Evolutionary conservation across 2,797 vertebrate species (phyloP), one percentile per base, ranked within the genome.

Genomic region (Coregonus ussuriensis): DNA sequence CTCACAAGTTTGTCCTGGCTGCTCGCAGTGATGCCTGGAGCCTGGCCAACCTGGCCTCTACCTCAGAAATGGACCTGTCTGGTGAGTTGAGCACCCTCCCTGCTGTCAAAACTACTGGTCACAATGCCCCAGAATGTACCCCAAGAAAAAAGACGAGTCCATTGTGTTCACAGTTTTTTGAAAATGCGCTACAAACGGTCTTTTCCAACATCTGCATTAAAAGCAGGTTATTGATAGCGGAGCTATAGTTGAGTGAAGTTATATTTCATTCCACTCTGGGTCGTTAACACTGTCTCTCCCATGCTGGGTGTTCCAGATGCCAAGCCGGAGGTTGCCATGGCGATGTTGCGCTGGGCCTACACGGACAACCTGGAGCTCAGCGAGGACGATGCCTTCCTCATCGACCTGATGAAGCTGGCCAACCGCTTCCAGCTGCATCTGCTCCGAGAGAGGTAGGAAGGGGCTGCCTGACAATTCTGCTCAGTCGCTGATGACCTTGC

Each of bases 1-100:
- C 97, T 84, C 98, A 99, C 88, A 99, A 99, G 89, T 99, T 99
- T 89, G 96, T 99, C 63, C 88, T 99, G 93, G 98, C 98, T 1
- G 97, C 98, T 5, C 97, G 97, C 80, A 99, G 96, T 56, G 98
- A 99, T 71, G 85, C 88, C 21, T 99, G 98, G 98, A 99, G 97
- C 81, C 93, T 98, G 80, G 87, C 94, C 85, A 98, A 91, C 91
- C 86, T 99, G 84, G 93, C 95, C 74, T 94, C 96, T 51, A 96
- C 94, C 6, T 87, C 95, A 74, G 97, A 98, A 89, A 92, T 99
- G 89, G 97, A 99, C 90, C 92, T 99, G 35, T 96, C 97, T 89
- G 98, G 98, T 99, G 87, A 94, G 96, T 16, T 71, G 63, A 47
- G 41, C 41, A 13, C 51, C 51, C 21, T 18, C 53, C 16, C 16